These are phyloP conservation scores for Dendrocincla tyrannina DNA, from an alignment of 2,797 vertebrate genomes.

Conservation along the genomic window DNA sequence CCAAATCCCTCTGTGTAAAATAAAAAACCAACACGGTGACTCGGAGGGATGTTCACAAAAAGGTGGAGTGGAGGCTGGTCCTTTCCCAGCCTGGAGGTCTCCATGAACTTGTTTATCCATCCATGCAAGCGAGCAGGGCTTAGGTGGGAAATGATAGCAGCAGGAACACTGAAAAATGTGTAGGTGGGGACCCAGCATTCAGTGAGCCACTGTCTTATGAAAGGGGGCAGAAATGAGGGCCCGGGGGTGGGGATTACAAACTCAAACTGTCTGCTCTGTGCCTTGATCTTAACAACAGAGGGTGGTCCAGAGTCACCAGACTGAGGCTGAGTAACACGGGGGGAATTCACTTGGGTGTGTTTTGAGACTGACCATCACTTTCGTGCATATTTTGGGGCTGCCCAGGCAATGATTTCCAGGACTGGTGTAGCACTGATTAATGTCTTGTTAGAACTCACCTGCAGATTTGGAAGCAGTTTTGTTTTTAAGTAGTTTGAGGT, in stretches of 20 bases:
- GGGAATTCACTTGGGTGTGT: neutral
- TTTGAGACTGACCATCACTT: neutral
- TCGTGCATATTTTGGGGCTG: neutral
- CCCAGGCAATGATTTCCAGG: neutral
- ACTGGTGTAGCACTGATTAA: neutral
- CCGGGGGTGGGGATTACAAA: neutral
- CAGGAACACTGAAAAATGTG: neutral
- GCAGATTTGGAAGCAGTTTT: neutral
- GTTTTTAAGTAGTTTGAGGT: neutral
- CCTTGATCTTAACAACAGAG: neutral
- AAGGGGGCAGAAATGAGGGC: neutral
- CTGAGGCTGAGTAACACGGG: neutral
- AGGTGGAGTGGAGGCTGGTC: neutral
- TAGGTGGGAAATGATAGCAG: neutral
- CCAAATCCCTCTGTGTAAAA: constrained; percentile 9
- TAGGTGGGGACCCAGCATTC: neutral
- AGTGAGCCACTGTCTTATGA: fast-evolving
- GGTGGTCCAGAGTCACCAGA: fast-evolving
- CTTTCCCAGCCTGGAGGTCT: neutral
- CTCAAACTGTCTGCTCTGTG: neutral
- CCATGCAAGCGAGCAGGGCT: neutral
- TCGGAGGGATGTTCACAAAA: neutral
- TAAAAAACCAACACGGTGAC: neutral
- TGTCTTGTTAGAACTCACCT: neutral
- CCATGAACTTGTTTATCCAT: neutral